Percentiles rank a stretch among this genome's conserved stretches.
phyloP scores from a whole-genome alignment of 2,888 invertebrate species.

The Sinodicranocentrus sp. region DNA sequence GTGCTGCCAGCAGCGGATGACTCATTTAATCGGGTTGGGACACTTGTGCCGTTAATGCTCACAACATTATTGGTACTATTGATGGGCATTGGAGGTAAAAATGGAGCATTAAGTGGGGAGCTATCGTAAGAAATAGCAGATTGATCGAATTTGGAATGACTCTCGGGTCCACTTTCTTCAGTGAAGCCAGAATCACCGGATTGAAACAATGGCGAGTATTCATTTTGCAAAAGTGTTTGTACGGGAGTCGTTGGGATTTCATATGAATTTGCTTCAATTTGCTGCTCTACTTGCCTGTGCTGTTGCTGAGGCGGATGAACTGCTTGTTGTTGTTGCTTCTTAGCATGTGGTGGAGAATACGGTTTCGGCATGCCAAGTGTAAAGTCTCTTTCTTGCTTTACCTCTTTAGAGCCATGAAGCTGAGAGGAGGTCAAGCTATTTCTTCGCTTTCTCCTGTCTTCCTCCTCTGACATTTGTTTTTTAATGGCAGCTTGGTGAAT shows the following conservation, averaged over 20 bases:
- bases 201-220: constrained; percentile 49
- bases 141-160: constrained; percentile 52
- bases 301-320: neutral
- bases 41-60: constrained; percentile 15
- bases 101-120: constrained; percentile 15
- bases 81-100: neutral
- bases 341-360: constrained; percentile 62
- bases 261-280: neutral
- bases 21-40: constrained; percentile 21
- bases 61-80: neutral
- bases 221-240: neutral
- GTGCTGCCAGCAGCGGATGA: constrained; percentile 6
- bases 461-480: constrained; percentile 79
- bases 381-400: constrained; percentile 57
- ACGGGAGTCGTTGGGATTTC: constrained; percentile 24
- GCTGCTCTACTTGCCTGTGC: neutral
- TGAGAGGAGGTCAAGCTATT: constrained; percentile 66
- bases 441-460: constrained; percentile 76
- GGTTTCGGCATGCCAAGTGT: constrained; percentile 71
- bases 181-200: constrained; percentile 68
- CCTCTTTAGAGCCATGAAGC: constrained; percentile 15
- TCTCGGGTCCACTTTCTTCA: constrained; percentile 69
- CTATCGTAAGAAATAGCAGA: constrained; percentile 14
- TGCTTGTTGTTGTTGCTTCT: constrained; percentile 9
- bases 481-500: constrained; percentile 79